phyloP scores from a whole-genome alignment of 2,888 invertebrate species.

The Apantesis nais region DNA sequence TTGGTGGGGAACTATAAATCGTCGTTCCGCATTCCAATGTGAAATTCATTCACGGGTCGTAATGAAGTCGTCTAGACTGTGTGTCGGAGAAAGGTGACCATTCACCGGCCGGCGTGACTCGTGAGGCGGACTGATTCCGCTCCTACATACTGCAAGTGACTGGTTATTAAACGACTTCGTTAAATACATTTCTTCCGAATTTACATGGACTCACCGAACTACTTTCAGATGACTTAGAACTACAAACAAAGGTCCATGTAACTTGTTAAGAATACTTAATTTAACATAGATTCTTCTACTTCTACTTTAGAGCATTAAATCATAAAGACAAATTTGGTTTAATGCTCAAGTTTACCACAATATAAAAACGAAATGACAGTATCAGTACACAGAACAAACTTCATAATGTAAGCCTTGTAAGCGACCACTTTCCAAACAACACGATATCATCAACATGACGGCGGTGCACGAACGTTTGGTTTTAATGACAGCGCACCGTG shows the following conservation, averaged over 20 bases:
- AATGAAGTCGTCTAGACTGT: conserved; percentile 81
- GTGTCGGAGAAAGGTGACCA: conserved; percentile 85
- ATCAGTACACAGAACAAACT: conserved; percentile 55
- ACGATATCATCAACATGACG: conserved; percentile 82
- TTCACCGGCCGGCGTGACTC: conserved; percentile 72
- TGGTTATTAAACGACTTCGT: conserved; percentile 53
- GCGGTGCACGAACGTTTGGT: conserved; percentile 75
- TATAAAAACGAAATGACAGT: conserved; percentile 43
- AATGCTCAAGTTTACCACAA: conserved; percentile 17
- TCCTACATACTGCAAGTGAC: conserved; percentile 71
- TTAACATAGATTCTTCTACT: no score
- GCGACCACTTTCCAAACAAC: conserved; percentile 79
- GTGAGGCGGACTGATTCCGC: conserved; percentile 61
- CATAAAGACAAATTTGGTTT: no score
- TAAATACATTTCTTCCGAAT: conserved; percentile 29
- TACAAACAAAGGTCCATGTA: background rate
- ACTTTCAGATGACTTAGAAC: background rate
- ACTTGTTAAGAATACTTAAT: background rate
- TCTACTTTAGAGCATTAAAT: no score
- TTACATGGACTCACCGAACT: background rate
- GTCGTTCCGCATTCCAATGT: conserved; percentile 82
- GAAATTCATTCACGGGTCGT: conserved; percentile 81
- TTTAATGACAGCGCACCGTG: conserved; percentile 77
- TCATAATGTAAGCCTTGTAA: conserved; percentile 53
- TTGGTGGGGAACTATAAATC: conserved; percentile 71